Base-by-base conservation (phyloP, 2,113 vertebrate genomes). In the Arizona elegans region DNA sequence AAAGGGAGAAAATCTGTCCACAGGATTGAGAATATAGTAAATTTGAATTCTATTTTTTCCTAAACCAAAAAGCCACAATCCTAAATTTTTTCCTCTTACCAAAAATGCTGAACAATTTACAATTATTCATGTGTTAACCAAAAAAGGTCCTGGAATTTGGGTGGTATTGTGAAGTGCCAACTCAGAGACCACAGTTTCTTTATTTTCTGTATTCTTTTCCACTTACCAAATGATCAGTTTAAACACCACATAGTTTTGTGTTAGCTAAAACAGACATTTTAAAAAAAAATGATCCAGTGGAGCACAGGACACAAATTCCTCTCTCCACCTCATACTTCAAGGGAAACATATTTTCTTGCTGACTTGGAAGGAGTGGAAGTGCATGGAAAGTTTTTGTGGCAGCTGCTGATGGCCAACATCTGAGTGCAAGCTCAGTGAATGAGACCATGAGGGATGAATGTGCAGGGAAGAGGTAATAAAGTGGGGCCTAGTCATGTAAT, bases 381-480 rank as follows among this genome's bases (percentile, higher is more conserved):
- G 91, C 93, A 95, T 0, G 50, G 94, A 93, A 96, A 95, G 95
- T 94, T 95, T 96, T 93, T 0, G 19, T 91, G 43, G 52, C 91
- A 96, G 94, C 94, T 92, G 92, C 94, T 96, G 95, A 96, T 95
- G 96, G 94, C 96, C 96, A 94, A 94, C 90, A 91, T 95, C 95
- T 95, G 93, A 94, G 85, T 95, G 95, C 91, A 96, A 95, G 91
- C 95, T 94, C 96, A 95, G 96, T 94, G 96, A 97, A 96, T 95
- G 97, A 96, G 96, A 96, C 95, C 90, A 90, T 97, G 97, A 97
- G 97, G 97, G 97, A 97, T 96, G 95, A 96, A 95, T 94, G 96
- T 95, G 90, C 96, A 97, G 94, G 95, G 97, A 96, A 95, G 94
- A 96, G 96, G 97, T 97, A 97, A 97, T 97, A 97, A 97, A 97